phyloP scores from a whole-genome alignment of 2,888 invertebrate species.

The Ophion obscuratus region DNA sequence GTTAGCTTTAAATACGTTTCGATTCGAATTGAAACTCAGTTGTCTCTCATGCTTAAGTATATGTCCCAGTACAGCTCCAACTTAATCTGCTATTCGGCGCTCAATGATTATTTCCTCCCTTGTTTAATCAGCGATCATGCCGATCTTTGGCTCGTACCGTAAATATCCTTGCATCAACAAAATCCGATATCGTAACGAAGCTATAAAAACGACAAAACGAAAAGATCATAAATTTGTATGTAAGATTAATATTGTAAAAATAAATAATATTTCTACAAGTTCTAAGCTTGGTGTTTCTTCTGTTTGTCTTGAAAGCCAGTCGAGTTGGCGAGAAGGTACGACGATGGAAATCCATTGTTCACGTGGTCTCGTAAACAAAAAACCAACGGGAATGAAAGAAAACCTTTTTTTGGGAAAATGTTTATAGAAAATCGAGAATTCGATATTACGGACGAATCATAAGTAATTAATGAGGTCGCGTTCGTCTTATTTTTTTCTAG shows the following conservation, averaged over 20 bases:
- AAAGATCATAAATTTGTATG: conserved; percentile 76
- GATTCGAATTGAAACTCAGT: conserved; percentile 42
- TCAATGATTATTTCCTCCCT: conserved; percentile 4
- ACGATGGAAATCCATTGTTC: conserved; percentile 3
- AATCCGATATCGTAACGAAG: conserved; percentile 45
- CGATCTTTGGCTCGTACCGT: conserved; percentile 27
- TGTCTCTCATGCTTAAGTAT: conserved; percentile 32
- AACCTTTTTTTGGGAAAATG: not conserved
- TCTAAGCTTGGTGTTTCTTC: conserved; percentile 73
- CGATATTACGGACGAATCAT: not conserved
- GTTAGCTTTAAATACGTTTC: conserved; percentile 41
- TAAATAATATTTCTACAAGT: conserved; percentile 80
- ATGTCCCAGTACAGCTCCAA: conserved; percentile 3
- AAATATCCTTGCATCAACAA: conserved; percentile 45
- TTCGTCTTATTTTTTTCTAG: not conserved
- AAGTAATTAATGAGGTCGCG: not conserved
- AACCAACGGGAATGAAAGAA: not conserved
- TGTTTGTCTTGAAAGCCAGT: conserved; percentile 56
- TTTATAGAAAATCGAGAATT: not conserved
- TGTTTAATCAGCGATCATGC: conserved; percentile 31
- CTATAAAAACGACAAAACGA: conserved; percentile 38
- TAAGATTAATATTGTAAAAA: conserved; percentile 76
- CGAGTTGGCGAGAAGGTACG: conserved; percentile 16
- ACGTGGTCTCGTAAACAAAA: not conserved
- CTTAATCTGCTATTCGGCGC: conserved; percentile 3